Percentiles rank a stretch among this genome's conserved stretches.
Conservation (phyloP, 1,140 invertebrate species). For the Drosophila takahashii region DNA sequence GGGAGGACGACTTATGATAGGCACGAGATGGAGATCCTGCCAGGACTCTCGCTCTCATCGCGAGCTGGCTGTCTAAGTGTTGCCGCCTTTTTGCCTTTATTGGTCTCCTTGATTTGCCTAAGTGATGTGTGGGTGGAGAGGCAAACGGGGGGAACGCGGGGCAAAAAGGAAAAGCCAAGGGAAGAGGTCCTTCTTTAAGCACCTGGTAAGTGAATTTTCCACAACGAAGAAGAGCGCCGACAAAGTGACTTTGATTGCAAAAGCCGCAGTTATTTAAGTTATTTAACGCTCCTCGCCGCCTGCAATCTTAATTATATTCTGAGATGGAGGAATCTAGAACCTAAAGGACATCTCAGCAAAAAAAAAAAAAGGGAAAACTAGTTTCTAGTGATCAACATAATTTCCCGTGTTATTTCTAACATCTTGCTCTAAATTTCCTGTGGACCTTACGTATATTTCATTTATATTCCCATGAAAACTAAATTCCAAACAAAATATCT, state of each 20-base stretch:
- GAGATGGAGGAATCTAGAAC: not conserved
- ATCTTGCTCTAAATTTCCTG: too few relatives aligned
- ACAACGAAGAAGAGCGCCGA: conserved; percentile 8
- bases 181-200: conserved; percentile 6
- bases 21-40: conserved; percentile 20
- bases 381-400: not conserved
- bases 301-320: conserved; percentile 71
- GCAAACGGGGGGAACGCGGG: not conserved
- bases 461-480: too few relatives aligned
- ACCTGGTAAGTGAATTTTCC: conserved; percentile 54
- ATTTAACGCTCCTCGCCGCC: conserved; percentile 24
- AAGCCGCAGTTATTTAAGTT: conserved; percentile 61
- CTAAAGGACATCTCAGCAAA: not conserved
- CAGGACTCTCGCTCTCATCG: conserved; percentile 44
- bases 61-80: conserved; percentile 45
- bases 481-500: too few relatives aligned
- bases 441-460: too few relatives aligned
- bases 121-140: conserved; percentile 45
- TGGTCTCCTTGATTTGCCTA: conserved; percentile 77
- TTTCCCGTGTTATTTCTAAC: too few relatives aligned
- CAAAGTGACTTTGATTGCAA: conserved; percentile 72
- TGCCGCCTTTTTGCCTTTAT: conserved; percentile 66
- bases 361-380: not conserved
- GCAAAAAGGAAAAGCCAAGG: not conserved
- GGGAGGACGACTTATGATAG: conserved; percentile 46